Conservation (phyloP, 2,797 vertebrate species). For the Mus caroli region DNA sequence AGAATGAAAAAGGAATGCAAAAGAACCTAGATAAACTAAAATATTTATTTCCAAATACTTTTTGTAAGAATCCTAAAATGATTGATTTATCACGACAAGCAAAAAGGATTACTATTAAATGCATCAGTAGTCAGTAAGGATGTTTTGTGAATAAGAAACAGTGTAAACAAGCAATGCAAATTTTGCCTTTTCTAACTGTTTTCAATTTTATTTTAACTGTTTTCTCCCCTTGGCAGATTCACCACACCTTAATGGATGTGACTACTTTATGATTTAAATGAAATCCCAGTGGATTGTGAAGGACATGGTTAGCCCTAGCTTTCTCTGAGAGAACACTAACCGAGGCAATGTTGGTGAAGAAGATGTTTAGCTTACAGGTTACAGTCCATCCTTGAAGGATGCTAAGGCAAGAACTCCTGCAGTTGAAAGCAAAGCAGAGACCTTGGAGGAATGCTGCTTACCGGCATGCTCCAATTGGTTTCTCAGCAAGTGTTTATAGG, state of each 20-base stretch:
- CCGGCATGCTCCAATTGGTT: neutral
- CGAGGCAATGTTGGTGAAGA: neutral
- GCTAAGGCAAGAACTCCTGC: neutral
- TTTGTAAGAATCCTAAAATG: neutral
- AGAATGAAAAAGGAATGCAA: neutral
- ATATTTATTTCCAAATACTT: neutral
- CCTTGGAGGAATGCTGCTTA: neutral
- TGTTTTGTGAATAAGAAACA: conserved; percentile 7
- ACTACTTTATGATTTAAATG: conserved; percentile 1
- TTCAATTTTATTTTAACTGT: neutral
- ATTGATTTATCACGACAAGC: neutral
- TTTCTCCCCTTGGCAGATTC: neutral
- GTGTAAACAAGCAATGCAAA: neutral
- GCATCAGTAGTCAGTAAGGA: neutral
- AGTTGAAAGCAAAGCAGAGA: neutral
- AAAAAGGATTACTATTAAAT: neutral
- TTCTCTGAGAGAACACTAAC: neutral
- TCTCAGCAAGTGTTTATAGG: neutral
- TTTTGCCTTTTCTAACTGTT: conserved; percentile 15
- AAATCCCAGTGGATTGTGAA: neutral
- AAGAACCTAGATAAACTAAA: neutral
- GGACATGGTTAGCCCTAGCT: neutral
- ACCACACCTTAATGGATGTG: neutral
- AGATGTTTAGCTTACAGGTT: neutral
- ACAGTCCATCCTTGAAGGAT: neutral